Evolutionary conservation across 2,797 vertebrate species (phyloP), one percentile per base, ranked within the genome.

Genomic region (Sebastes taczanowskii): DNA sequence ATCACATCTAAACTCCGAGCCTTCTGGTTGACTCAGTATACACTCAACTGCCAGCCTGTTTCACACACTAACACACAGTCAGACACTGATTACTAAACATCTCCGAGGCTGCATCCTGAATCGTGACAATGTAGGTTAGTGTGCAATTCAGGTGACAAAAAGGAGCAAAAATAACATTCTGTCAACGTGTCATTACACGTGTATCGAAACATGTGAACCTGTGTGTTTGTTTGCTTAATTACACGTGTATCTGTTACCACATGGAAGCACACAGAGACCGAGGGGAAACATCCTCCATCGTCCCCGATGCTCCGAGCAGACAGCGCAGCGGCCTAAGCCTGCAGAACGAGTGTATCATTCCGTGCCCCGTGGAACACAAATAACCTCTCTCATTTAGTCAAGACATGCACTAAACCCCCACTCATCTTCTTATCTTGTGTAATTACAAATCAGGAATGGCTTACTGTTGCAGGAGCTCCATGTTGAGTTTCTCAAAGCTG

Each of bases 371-470:
- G 77, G 67, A 84, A 72, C 74, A 74, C 80, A 91, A 91, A 91
- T 85, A 87, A 86, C 88, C 86, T 77, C 78, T 89, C 84, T 91
- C 75, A 79, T 90, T 90, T 86, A 84, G 84, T 83, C 76, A 81
- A 87, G 90, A 90, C 90, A 82, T 70, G 78, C 69, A 11, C 81
- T 88, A 91, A 91, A 90, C 78, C 86, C 74, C 81, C 35, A 64
- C 70, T 91, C 89, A 91, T 91, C 89, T 89, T 86, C 89, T 92
- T 88, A 91, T 91, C 88, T 86, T 42, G 0, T 86, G 61, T 91
- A 92, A 92, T 92, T 91, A 91, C 86, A 85, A 84, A 84, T 86
- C 81, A 85, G 35, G 89, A 80, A 62, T 84, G 86, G 75, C 83
- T 86, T 79, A 85, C 85, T 78, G 86, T 72, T 32, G 82, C 76